Base-by-base conservation (phyloP, 2,888 invertebrate species). In the Drosophila seclusa region DNA sequence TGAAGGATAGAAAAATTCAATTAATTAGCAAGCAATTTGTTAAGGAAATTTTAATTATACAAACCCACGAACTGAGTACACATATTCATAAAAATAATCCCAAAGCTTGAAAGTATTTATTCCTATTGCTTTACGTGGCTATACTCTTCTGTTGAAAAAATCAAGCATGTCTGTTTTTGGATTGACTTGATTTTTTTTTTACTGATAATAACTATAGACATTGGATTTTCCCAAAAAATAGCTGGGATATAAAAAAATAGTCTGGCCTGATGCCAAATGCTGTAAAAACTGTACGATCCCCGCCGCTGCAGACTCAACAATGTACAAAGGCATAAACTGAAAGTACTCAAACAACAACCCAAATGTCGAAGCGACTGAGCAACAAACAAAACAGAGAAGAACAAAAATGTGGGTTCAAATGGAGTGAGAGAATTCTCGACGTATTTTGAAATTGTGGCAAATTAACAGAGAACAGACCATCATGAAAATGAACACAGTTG, bases 361-460 rank as follows among this genome's bases (percentile, higher is more conserved):
- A 49, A 54, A 67, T 62, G 55, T n/a, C 16, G 16, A 27, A 10
- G 29, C 7, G 60, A 42, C n/a, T 34, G 18, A 13, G 11, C 40
- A 27, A 13, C 13, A 48, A 45, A 4, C 32, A 50, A 50, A 24
- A 16, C 4, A 4, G 31, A 57, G 16, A 13, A 0, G 18, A 27
- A 18, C 24, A 48, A 48, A 34, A 63, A 66, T 18, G 24, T 27
- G 18, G 2, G 4, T 21, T 42, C 18, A 78, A 71, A 67, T 82
- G 59, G 54, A 60, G 49, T 29, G 48, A 36, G 42, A 50, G 45
- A 52, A 36, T 36, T 32, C 24, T 27, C 7, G 13, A 27, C 50
- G 71, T 49, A 61, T 61, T 66, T 74, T 29, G 2, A 42, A 70
- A 65, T 58, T 65, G 65, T 38, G 48, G 42, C 58, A 73, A 85